Evolutionary conservation across 2,888 invertebrate genomes (phyloP).

Genomic region (Bembecia ichneumoniformis): DNA sequence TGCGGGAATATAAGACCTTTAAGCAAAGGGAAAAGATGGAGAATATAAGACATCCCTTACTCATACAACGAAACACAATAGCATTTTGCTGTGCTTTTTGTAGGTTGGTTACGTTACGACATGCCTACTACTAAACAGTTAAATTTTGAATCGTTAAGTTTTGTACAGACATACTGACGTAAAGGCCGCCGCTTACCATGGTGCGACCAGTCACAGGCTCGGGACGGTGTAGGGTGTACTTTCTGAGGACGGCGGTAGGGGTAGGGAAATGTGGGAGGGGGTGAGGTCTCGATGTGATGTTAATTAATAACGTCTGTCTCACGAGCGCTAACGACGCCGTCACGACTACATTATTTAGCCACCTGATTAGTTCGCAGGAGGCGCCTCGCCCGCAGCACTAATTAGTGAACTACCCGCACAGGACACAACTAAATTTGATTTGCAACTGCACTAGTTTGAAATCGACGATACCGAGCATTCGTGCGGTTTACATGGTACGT

Average conservation of each 20-base stretch:
- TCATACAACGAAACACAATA: too few species aligned
- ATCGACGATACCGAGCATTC: conserved; percentile 45
- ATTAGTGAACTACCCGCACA: conserved; percentile 51
- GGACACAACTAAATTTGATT: conserved; percentile 57
- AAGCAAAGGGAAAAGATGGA: too few species aligned
- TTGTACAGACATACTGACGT: not conserved
- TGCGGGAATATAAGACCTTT: too few species aligned
- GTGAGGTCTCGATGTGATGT: conserved; percentile 49
- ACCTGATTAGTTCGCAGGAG: conserved; percentile 66
- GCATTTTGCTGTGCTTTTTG: too few species aligned
- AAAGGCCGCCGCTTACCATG: conserved; percentile 7
- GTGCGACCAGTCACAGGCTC: conserved; percentile 10
- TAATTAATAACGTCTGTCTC: conserved; percentile 71
- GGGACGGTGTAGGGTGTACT: conserved; percentile 6
- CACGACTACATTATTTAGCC: conserved; percentile 70
- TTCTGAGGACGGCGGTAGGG: conserved; percentile 13
- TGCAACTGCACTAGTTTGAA: conserved; percentile 59
- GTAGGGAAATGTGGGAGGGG: conserved; percentile 14
- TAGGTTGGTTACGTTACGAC: too few species aligned
- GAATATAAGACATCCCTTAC: too few species aligned
- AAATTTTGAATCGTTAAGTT: not conserved
- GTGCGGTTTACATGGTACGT: conserved; percentile 17
- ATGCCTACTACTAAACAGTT: too few species aligned
- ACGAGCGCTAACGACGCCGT: conserved; percentile 65
- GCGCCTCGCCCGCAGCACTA: conserved; percentile 56